A percentile compares a stretch with the other conserved stretches of the same genome.
Conservation (phyloP, 2,888 invertebrate species). For the Hydrotaea diabolus region DNA sequence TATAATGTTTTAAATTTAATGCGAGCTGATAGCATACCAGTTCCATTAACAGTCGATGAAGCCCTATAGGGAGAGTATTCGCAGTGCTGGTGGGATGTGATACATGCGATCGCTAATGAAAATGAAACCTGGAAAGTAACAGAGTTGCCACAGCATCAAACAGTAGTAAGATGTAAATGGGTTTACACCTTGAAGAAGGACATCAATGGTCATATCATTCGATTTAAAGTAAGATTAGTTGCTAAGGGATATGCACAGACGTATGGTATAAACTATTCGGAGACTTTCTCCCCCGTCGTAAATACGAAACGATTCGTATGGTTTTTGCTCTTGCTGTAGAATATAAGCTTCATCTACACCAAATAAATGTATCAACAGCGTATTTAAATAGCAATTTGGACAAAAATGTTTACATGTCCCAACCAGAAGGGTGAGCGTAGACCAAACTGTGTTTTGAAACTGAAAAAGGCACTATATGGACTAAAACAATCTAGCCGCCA, state of each 20-base stretch:
- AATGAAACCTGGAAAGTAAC: conserved; percentile 53
- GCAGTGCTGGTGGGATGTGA: conserved; percentile 39
- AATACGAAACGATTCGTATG: conserved; percentile 65
- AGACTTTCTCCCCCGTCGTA: conserved; percentile 67
- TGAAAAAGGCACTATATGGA: conserved; percentile 64
- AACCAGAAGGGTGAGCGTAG: too few relatives aligned
- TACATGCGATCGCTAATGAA: conserved; percentile 39
- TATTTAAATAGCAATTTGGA: conserved; percentile 68
- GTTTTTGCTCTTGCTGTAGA: conserved; percentile 67
- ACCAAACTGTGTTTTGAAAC: too few relatives aligned
- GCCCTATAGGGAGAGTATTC: conserved; percentile 34
- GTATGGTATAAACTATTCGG: conserved; percentile 62
- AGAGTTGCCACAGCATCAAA: conserved; percentile 38
- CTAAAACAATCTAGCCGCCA: conserved; percentile 69
- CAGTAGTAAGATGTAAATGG: conserved; percentile 39
- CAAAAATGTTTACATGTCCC: conserved; percentile 66
- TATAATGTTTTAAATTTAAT: conserved; percentile 42
- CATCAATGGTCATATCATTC: conserved; percentile 35
- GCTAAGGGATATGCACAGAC: too few relatives aligned
- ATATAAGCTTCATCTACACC: conserved; percentile 59
- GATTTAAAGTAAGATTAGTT: conserved; percentile 46
- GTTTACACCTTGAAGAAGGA: conserved; percentile 35
- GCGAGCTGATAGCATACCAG: background rate
- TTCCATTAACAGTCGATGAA: conserved; percentile 37
- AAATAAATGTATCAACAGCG: conserved; percentile 66